Evolutionary conservation across 2,113 vertebrate species (phyloP), one percentile per base, ranked within the genome.

Genomic region (Platichthys flesus): DNA sequence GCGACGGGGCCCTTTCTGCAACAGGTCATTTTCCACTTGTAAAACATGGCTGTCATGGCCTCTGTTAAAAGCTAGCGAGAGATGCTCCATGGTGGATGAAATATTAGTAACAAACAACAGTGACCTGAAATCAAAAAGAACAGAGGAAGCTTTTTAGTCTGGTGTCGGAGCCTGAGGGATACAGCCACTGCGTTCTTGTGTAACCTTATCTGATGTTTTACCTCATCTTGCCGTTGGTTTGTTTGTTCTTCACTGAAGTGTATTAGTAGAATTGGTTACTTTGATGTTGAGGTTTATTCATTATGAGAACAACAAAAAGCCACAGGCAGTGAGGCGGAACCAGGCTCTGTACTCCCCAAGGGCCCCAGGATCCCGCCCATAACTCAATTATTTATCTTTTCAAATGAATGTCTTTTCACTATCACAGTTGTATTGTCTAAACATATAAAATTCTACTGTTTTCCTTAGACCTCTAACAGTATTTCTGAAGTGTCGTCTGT

Each of bases 1-100:
- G 65, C 96, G 89, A 0, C 97, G 95, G 0, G 79, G 13, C 37
- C 86, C 86, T 24, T 79, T 85, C 0, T 20, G 28, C 9, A 45
- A 64, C 13, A 70, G 57, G 0, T 89, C 79, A 12, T 86, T 85
- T 15, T 74, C 85, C 57, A 12, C 0, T 0, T 55, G 42, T 42
- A 16, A 52, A 23, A 10, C 55, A 1, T 26, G 37, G n/a, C 49
- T 55, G 21, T 71, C 69, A 47, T 82, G 71, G 67, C 8, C 57
- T 52, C 57, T 18, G 1, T 45, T 55, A 55, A 66, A 67, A 55
- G 77, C 60, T 7, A 62, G 40, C 0, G 81, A 79, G 62, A 78
- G 71, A 6, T 87, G 67, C 69, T 93, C 89, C 94, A 94, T 94
- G 47, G 10, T 47, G 12, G 40, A 52, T n/a, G 49, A 55, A 65